Conservation (phyloP, 2,888 invertebrate genomes). For the Cyclophora albipunctata region DNA sequence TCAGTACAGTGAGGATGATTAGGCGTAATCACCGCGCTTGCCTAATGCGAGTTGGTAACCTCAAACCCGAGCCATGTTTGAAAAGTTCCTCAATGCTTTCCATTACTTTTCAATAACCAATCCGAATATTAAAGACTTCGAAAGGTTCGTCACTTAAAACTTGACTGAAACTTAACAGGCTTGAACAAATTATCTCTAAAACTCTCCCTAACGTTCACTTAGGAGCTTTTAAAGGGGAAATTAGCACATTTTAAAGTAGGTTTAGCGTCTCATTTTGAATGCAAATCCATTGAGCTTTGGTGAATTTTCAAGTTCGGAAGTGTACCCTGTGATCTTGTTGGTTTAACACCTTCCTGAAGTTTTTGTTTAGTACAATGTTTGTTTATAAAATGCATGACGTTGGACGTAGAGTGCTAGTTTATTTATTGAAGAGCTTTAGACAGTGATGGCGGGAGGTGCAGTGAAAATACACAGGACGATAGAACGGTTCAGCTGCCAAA, state of each 20-base stretch:
- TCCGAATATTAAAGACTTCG: constrained; percentile 12
- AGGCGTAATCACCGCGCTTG: no score
- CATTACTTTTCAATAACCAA: constrained; percentile 6
- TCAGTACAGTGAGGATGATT: no score
- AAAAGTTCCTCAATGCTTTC: constrained; percentile 1
- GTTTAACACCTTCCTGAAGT: constrained; percentile 9
- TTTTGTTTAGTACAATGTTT: constrained; percentile 1
- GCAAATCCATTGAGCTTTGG: constrained; percentile 49
- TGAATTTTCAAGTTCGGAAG: constrained; percentile 17
- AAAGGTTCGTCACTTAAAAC: constrained; percentile 11
- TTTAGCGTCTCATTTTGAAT: constrained; percentile 54
- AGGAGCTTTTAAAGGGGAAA: constrained; percentile 38
- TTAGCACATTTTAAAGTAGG: constrained; percentile 51
- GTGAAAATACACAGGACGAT: no score
- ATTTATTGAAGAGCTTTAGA: no score
- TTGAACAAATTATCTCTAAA: constrained; percentile 18
- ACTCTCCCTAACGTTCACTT: constrained; percentile 22
- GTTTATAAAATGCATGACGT: constrained; percentile 1
- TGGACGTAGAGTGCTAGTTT: no score
- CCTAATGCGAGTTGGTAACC: no score
- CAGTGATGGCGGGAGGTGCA: no score
- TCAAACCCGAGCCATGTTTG: background rate
- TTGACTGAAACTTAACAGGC: constrained; percentile 14
- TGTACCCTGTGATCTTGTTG: constrained; percentile 2
- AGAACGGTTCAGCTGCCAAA: no score